Conservation (phyloP, 2,797 vertebrate species). For the Vespertilio murinus region DNA sequence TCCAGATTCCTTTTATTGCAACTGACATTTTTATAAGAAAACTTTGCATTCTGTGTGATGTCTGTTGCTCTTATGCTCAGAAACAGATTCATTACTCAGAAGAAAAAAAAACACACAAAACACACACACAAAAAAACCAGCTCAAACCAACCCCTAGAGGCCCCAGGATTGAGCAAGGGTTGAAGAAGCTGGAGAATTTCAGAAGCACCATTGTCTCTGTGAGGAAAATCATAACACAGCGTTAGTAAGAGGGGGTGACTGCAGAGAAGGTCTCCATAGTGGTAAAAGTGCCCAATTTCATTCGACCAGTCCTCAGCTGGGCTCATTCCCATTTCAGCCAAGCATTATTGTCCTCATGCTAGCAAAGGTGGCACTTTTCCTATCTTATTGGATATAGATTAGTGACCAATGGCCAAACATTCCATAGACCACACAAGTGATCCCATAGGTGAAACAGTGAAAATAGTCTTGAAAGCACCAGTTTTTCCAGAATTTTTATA, state of each 20-base stretch:
- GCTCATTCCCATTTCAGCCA: background rate
- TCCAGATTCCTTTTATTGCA: conserved; percentile 78
- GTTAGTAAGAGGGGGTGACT: background rate
- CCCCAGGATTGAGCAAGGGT: background rate
- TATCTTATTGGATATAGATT: background rate
- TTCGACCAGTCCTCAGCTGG: background rate
- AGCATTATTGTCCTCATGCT: background rate
- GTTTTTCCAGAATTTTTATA: background rate
- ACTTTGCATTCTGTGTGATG: conserved; percentile 73
- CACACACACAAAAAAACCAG: background rate
- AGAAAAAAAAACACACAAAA: background rate
- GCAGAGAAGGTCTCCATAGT: background rate
- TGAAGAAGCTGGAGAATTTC: conserved; percentile 61
- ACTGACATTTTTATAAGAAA: conserved; percentile 79
- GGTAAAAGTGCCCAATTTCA: background rate
- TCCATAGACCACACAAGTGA: background rate
- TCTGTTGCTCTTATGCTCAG: conserved; percentile 60
- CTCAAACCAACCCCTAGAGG: background rate
- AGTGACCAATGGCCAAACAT: background rate
- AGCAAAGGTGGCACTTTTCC: conserved; percentile 24
- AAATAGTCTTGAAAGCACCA: background rate
- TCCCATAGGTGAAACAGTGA: background rate
- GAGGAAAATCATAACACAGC: background rate
- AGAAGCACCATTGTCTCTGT: conserved; percentile 31
- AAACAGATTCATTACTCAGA: conserved; percentile 65